These are phyloP conservation scores for Amblyraja radiata DNA, from an alignment of 2,797 vertebrate species.

Conservation along the genomic window DNA sequence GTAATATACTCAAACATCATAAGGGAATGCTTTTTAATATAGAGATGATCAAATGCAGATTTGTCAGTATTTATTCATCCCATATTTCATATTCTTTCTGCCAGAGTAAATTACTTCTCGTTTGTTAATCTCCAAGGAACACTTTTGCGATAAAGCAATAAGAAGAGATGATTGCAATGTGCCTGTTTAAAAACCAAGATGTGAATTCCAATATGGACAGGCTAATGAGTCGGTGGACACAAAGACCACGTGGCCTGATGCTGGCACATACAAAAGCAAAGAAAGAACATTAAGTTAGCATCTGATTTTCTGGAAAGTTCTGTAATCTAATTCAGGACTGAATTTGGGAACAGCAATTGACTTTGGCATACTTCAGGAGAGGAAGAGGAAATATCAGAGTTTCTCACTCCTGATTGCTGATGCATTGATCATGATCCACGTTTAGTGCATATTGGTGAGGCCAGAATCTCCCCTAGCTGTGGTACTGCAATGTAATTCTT, in stretches of 20 bases:
- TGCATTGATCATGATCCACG: neutral
- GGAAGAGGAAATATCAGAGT: neutral
- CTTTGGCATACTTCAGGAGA: neutral
- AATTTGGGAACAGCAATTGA: neutral
- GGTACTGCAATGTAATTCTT: neutral
- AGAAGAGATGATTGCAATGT: neutral
- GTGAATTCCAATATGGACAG: neutral
- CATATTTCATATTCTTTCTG: constrained; percentile 7
- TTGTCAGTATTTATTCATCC: constrained; percentile 32
- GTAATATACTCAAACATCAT: constrained; percentile 19
- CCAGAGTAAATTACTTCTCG: constrained; percentile 32
- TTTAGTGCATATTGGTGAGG: neutral
- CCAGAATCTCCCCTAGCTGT: neutral
- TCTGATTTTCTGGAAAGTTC: neutral
- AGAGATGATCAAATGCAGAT: constrained; percentile 23
- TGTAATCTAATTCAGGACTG: neutral
- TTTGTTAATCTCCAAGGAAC: constrained; percentile 29
- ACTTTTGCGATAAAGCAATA: constrained; percentile 20
- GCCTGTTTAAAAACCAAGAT: constrained; percentile 13
- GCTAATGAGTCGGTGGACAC: neutral
- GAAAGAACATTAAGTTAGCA: neutral
- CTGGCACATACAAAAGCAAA: too few species aligned
- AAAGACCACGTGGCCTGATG: neutral
- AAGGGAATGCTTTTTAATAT: constrained; percentile 36
- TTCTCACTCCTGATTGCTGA: neutral